Base-by-base conservation (phyloP, 2,113 vertebrate genomes). In the Callorhinus ursinus region DNA sequence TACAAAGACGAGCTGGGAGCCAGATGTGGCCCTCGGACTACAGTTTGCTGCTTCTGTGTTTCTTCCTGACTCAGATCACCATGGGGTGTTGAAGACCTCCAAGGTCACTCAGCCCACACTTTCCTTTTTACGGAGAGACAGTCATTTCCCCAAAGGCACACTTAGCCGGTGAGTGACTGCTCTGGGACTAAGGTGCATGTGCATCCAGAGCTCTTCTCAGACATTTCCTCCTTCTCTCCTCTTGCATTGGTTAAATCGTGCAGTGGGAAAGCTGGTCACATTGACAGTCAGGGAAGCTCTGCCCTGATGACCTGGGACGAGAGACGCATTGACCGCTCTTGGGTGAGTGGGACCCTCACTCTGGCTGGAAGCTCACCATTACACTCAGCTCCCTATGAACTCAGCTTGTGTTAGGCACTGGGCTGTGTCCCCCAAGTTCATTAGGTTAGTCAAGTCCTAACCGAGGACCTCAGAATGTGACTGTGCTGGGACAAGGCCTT, bases 1-100 rank as follows among this genome's bases (percentile, higher is more conserved):
- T 21, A 22, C 31, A 28, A 74, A 46, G n/a, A 57, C 4, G 3
- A 14, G 4, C 3, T 0, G 4, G 31, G 61, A 21, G 57, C 46
- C 5, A 0, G 33, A 33, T 8, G 33, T 14, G 53, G 55, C 28
- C 33, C 10, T 63, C 2, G 3, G 21, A 11, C 33, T 8, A 2
- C 6, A 14, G 55, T 51, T 51, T 36, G 61, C 39, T 0, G 22
- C 13, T 13, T 33, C 11, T 5, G 1, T 3, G 22, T 55, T 88
- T 49, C 21, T n/a, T 19, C 61, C 53, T 57, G n/a, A 1, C 31
- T 49, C 9, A 19, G 53, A 22, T 74, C 69, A 65, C 36, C 33
- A 0, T 3, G 18, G 6, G 5, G 0, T 81, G 15, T 61, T 1
- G 0, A 57, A 74, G 24, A 69, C 28, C 0, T 63, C 26, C 0